These are phyloP conservation scores for Uropetala carovei DNA, from an alignment of 2,888 invertebrate species.

Conservation along the genomic window DNA sequence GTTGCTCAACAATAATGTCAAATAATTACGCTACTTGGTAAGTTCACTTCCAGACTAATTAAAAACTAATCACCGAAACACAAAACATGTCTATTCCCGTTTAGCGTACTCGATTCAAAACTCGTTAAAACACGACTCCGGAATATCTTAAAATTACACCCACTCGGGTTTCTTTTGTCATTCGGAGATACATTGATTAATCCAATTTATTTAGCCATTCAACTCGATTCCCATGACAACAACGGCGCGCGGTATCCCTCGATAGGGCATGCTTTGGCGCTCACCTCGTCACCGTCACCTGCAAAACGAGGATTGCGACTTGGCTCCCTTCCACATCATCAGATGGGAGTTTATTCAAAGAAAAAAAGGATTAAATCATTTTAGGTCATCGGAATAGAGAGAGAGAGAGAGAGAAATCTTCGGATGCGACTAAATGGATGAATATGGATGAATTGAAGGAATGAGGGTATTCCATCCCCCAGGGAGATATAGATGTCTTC, in stretches of 20 bases:
- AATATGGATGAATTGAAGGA: neutral
- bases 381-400: neutral
- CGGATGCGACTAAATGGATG: neutral
- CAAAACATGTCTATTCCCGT: too few species aligned
- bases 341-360: too few species aligned
- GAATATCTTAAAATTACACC: neutral
- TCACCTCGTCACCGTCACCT: neutral
- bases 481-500: too few species aligned
- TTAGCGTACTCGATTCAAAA: neutral
- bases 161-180: neutral
- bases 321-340: neutral
- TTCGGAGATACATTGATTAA: neutral
- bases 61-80: too few species aligned
- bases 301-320: neutral
- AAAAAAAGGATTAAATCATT: neutral
- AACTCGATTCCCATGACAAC: neutral
- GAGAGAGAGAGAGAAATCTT: neutral
- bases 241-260: neutral
- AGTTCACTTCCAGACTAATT: too few species aligned
- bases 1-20: too few species aligned
- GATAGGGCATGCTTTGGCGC: neutral
- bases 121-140: neutral
- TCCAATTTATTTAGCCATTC: constrained; percentile 2
- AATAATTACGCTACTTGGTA: too few species aligned
- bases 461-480: neutral